Conservation (phyloP, 1,140 invertebrate genomes). For the Camponotus pennsylvanicus region DNA sequence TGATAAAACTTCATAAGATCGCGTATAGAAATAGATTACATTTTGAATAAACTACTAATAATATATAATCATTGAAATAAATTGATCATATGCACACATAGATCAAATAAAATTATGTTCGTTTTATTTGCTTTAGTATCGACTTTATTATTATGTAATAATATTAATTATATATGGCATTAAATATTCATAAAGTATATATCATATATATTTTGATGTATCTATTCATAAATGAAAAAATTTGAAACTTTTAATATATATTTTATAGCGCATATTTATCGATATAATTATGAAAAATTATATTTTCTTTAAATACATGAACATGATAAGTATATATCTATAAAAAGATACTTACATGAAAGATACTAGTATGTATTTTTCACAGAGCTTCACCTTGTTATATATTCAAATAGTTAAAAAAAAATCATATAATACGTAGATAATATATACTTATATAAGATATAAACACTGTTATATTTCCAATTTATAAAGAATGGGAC, state of each 20-base stretch:
- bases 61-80: constrained; percentile 18
- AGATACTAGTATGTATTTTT: constrained; percentile 8
- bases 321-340: constrained; percentile 8
- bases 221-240: neutral
- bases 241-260: neutral
- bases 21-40: constrained; percentile 18
- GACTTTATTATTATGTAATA: neutral
- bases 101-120: constrained; percentile 3
- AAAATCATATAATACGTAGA: constrained; percentile 23
- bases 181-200: constrained; percentile 9
- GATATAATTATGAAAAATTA: constrained; percentile 19
- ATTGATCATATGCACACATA: too few species aligned
- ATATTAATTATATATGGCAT: too few species aligned
- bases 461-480: constrained; percentile 15
- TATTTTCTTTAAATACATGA: constrained; percentile 25
- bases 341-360: neutral
- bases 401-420: neutral
- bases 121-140: neutral
- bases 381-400: constrained; percentile 27
- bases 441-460: constrained; percentile 1
- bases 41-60: constrained; percentile 38
- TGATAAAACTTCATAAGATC: constrained; percentile 49
- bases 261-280: neutral
- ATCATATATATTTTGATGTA: constrained; percentile 33
- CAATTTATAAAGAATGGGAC: constrained; percentile 18